Evolutionary conservation across 2,888 invertebrate species (phyloP).

Genomic region (Calephelis perditalis): DNA sequence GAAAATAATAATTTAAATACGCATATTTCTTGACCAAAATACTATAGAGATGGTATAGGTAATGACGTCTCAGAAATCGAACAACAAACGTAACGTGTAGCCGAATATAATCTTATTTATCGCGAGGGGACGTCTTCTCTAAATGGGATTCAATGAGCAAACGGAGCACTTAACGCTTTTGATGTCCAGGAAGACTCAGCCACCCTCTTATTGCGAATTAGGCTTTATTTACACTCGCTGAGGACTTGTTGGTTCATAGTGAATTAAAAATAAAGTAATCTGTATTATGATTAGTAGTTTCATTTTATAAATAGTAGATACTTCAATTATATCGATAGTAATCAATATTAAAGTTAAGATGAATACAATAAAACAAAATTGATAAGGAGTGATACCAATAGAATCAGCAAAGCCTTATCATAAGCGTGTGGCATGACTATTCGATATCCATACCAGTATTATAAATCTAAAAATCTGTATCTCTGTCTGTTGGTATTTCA

Average conservation of each 20-base stretch:
- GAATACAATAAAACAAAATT: too few relatives aligned
- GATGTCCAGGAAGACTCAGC: conserved; percentile 61
- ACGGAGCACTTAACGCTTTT: conserved; percentile 74
- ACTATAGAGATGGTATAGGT: conserved; percentile 23
- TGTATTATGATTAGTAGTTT: background rate
- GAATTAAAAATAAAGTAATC: background rate
- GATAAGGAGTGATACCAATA: too few relatives aligned
- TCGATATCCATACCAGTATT: too few relatives aligned
- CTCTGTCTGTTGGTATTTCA: too few relatives aligned
- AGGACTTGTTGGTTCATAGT: conserved; percentile 10
- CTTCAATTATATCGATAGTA: too few relatives aligned
- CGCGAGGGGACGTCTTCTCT: conserved; percentile 54
- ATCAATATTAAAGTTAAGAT: too few relatives aligned
- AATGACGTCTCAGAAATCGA: conserved; percentile 31
- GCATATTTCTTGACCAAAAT: conserved; percentile 18
- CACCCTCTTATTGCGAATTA: conserved; percentile 43
- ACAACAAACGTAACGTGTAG: conserved; percentile 48
- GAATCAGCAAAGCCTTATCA: too few relatives aligned
- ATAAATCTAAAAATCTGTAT: too few relatives aligned
- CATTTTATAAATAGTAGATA: too few relatives aligned
- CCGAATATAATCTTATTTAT: conserved; percentile 73
- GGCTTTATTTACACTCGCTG: conserved; percentile 20
- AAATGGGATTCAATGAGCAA: conserved; percentile 50
- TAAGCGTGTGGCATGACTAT: too few relatives aligned
- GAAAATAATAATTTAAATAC: too few relatives aligned